Percentiles rank a stretch among this genome's conserved stretches.
phyloP scores from a whole-genome alignment of 2,113 vertebrate genomes.

The Hystrix cristata region DNA sequence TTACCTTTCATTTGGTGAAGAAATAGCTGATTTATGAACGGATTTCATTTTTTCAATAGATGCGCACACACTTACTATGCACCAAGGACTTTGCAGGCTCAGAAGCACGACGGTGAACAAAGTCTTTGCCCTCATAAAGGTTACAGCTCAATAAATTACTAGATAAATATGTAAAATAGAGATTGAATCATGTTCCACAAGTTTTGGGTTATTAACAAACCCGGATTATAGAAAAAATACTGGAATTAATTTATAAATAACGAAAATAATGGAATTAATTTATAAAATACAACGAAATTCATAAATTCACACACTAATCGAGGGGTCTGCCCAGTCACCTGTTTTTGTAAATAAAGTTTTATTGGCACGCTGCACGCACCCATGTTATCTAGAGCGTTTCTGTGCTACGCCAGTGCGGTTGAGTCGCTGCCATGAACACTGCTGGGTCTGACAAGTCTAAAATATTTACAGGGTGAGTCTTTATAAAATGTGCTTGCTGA shows the following conservation, averaged over 20 bases:
- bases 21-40: not conserved
- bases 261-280: not conserved
- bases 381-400: not conserved
- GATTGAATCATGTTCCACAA: not conserved
- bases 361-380: not conserved
- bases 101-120: not conserved
- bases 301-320: not conserved
- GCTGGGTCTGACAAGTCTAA: not conserved
- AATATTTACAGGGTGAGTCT: not conserved
- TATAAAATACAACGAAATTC: not conserved
- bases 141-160: not conserved
- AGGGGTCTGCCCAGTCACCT: not conserved
- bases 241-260: not conserved
- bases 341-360: slow-evolving; percentile 45
- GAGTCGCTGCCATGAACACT: not conserved
- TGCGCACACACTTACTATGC: not conserved
- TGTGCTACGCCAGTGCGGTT: not conserved
- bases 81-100: not conserved
- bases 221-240: not conserved
- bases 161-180: not conserved
- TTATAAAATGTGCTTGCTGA: not conserved
- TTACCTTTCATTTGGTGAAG: not conserved
- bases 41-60: not conserved
- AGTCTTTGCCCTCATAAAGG: not conserved
- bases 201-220: not conserved